Base-by-base conservation (phyloP, 1,140 invertebrate genomes). In the Spodoptera frugiperda region DNA sequence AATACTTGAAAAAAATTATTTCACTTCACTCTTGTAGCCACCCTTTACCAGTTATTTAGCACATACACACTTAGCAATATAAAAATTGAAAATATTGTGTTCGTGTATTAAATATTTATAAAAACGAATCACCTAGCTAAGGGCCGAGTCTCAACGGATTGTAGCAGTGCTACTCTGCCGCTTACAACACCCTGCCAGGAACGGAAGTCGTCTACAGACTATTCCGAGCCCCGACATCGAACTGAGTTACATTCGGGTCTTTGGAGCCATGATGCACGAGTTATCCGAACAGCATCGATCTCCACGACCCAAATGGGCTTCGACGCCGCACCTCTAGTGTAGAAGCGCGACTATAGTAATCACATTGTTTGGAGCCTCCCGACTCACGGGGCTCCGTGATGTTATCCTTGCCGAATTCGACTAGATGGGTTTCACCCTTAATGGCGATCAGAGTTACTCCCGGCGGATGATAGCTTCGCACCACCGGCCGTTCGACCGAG, bases 401-500 rank as follows among this genome's bases (percentile, higher is more conserved):
- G 94, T 94, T 93, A 94, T 94, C 92, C 91, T 92, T 94, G 93
- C 93, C 89, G 90, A 21, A 78, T 94, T 90, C 92, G 93, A 93
- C 95, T 95, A 96, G 95, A 93, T 93, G 93, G 95, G 95, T 95
- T 96, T 95, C 96, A 95, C 95, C 95, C 96, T 96, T 97, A 97
- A 96, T 97, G 96, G 96, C 96, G 96, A 97, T 97, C 96, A 97
- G 96, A 95, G 95, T 96, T 97, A 96, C 97, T 97, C 96, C 96
- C 94, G 9, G 95, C 96, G 95, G 96, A 96, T 96, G 96, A 96
- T 97, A 97, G 96, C 96, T 95, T 97, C 96, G 96, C 96, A 96
- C 96, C 95, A 95, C 93, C 94, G 95, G 90, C 94, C 94, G 93
- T 90, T 95, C 95, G 95, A 95, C 94, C 95, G 94, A 96, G 96